These are phyloP conservation scores for Sicus ferrugineus DNA, from an alignment of 2,888 invertebrate species.

Conservation along the genomic window DNA sequence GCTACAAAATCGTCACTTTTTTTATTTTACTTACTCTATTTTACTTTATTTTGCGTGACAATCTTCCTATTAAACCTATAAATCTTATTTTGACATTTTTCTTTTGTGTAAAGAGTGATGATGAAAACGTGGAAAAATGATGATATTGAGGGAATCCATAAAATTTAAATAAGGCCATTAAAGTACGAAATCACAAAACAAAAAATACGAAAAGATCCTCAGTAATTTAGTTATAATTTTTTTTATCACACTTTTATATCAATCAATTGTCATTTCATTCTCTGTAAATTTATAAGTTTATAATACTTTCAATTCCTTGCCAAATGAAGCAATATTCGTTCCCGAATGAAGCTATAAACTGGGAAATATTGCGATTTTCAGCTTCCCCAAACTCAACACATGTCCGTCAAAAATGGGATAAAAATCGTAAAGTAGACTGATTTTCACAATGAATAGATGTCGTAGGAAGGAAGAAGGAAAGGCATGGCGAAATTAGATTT, in stretches of 20 bases:
- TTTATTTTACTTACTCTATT: no score
- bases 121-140: background rate
- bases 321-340: background rate
- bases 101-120: background rate
- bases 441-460: constrained; percentile 20
- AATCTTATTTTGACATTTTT: no score
- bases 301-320: background rate
- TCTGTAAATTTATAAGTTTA: background rate
- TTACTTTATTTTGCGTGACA: no score
- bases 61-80: no score
- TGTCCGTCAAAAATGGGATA: constrained; percentile 39
- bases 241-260: background rate
- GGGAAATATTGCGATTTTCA: background rate
- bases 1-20: no score
- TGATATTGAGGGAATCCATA: background rate
- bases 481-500: constrained; percentile 36
- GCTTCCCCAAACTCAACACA: constrained; percentile 23
- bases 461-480: background rate
- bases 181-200: background rate
- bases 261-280: background rate
- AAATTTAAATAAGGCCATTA: background rate
- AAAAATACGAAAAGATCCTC: no score
- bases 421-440: constrained; percentile 36
- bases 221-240: background rate
- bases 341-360: constrained; percentile 1